These are phyloP conservation scores for Hemiscyllium ocellatum DNA, from an alignment of 2,113 vertebrate species.

Conservation along the genomic window DNA sequence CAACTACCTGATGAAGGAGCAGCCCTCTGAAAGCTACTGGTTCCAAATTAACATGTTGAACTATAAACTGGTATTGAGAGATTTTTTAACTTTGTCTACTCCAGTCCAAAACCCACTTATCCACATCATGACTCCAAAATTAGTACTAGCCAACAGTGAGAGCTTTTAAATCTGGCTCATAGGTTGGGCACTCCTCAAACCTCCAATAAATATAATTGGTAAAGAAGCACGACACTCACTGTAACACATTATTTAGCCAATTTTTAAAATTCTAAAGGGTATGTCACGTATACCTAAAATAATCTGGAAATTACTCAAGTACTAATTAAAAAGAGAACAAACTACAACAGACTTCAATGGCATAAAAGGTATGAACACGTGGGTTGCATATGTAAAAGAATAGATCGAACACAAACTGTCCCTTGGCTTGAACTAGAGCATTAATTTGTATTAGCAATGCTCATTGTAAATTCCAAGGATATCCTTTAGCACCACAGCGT, in stretches of 20 bases:
- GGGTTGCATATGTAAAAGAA: background rate
- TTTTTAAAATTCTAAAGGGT: background rate
- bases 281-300: background rate
- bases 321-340: background rate
- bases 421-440: background rate
- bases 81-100: no score
- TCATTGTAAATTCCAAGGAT: background rate
- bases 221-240: background rate
- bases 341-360: background rate
- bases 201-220: background rate
- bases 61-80: no score
- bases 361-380: background rate
- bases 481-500: conserved; percentile 30
- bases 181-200: background rate
- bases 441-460: background rate
- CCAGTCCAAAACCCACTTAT: no score
- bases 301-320: background rate
- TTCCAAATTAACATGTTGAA: no score
- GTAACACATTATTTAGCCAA: background rate
- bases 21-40: no score
- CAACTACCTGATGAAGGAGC: no score
- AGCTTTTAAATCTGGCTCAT: background rate
- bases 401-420: background rate
- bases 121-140: no score
- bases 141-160: background rate